A percentile compares a stretch with the other conserved stretches of the same genome.
Evolutionary conservation across 2,113 vertebrate genomes (phyloP).

Genomic region (Uropsilus gracilis): DNA sequence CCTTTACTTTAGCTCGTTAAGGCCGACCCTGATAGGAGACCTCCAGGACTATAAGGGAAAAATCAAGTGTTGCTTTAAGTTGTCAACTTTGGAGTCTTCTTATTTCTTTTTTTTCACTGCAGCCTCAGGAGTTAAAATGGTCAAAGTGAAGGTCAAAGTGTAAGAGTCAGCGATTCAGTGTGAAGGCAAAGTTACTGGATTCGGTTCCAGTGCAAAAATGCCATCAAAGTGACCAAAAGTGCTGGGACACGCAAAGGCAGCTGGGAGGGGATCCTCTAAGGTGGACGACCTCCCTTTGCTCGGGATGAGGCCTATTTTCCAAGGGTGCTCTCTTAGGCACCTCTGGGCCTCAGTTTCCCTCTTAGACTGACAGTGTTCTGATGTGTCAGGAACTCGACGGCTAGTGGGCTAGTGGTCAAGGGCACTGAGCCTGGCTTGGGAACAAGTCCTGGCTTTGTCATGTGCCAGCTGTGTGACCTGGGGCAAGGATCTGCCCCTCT

Average conservation of each 20-base stretch:
- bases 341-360: neutral
- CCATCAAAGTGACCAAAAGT: neutral
- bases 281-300: neutral
- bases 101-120: neutral
- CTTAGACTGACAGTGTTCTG: neutral
- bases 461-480: neutral
- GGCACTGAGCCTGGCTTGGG: neutral
- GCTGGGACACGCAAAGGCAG: rapidly evolving
- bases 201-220: neutral
- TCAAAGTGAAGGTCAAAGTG: neutral
- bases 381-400: neutral
- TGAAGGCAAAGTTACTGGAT: neutral
- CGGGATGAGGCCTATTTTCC: neutral
- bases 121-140: neutral
- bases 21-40: neutral
- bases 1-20: no score
- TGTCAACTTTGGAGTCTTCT: neutral
- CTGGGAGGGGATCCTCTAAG: neutral
- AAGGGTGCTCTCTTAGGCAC: neutral
- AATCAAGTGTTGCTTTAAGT: neutral
- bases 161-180: neutral
- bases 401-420: neutral
- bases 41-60: neutral
- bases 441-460: neutral
- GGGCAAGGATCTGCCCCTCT: neutral